Percentiles rank a stretch among this genome's conserved stretches.
Evolutionary conservation across 35 echinoderm and acorn worm genomes (phyloP).

Genomic region (Strongylocentrotus purpuratus): DNA sequence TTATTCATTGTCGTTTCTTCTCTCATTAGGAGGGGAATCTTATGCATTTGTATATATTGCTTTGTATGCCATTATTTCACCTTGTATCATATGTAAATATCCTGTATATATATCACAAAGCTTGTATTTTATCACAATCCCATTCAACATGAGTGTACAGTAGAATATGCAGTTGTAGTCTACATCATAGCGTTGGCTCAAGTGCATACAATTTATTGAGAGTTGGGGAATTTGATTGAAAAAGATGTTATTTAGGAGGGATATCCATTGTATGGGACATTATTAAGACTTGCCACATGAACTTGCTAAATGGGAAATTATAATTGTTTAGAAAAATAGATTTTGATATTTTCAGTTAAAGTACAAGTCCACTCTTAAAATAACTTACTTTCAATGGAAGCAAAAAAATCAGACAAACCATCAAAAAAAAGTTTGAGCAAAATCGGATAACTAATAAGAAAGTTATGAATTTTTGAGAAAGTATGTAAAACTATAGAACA

Average conservation of each 20-base stretch:
- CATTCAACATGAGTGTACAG: neutral
- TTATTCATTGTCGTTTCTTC: neutral
- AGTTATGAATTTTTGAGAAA: too few species aligned
- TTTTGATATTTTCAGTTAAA: neutral
- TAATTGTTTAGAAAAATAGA: neutral
- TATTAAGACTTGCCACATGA: neutral
- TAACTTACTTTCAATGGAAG: too few species aligned
- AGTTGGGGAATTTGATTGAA: too few species aligned
- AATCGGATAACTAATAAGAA: too few species aligned
- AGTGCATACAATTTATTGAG: neutral
- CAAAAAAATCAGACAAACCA: too few species aligned
- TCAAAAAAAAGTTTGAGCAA: too few species aligned
- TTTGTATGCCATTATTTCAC: neutral
- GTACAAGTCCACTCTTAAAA: too few species aligned
- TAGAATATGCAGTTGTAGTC: neutral
- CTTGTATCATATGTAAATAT: neutral
- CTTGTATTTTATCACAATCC: neutral
- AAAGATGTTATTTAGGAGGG: too few species aligned
- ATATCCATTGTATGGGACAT: neutral
- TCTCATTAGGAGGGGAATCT: neutral
- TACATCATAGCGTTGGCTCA: neutral
- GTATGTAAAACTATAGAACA: too few species aligned
- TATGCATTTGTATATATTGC: neutral
- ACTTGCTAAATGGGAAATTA: neutral
- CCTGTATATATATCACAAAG: neutral